These are phyloP conservation scores for Laticauda colubrina DNA, from an alignment of 2,113 vertebrate genomes.

Conservation along the genomic window DNA sequence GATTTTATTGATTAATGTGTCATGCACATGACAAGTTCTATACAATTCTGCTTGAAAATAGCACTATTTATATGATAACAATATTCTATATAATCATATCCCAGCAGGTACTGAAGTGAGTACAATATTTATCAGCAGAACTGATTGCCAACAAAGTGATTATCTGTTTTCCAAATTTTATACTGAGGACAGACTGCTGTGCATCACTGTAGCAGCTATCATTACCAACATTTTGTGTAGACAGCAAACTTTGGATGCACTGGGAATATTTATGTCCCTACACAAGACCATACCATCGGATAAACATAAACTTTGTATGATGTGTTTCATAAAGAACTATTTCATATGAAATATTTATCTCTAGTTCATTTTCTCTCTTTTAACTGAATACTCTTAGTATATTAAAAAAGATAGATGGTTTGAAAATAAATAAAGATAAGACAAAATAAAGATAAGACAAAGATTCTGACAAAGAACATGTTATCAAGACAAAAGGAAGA, in stretches of 20 bases:
- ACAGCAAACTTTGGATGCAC: conserved; percentile 16
- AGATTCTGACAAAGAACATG: no score
- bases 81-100: conserved; percentile 44
- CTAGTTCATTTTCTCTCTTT: conserved; percentile 18
- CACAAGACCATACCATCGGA: conserved; percentile 18
- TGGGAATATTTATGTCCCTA: conserved; percentile 50
- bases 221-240: conserved; percentile 25
- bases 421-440: no score
- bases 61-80: conserved; percentile 55
- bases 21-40: conserved; percentile 25
- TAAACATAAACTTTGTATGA: conserved; percentile 23
- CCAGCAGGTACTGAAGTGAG: conserved; percentile 53
- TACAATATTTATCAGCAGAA: conserved; percentile 48
- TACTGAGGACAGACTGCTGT: conserved; percentile 37
- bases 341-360: conserved; percentile 20
- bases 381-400: conserved; percentile 32
- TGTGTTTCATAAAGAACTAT: conserved; percentile 26
- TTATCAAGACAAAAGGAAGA: no score
- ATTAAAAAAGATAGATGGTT: conserved; percentile 26
- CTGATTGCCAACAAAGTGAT: conserved; percentile 47
- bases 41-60: conserved; percentile 38
- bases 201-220: conserved; percentile 32
- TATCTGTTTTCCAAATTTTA: conserved; percentile 53
- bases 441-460: no score
- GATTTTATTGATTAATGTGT: conserved; percentile 35